Evolutionary conservation across 92 coral and sea anemone species (phyloP).

Genomic region (Porites divaricata): DNA sequence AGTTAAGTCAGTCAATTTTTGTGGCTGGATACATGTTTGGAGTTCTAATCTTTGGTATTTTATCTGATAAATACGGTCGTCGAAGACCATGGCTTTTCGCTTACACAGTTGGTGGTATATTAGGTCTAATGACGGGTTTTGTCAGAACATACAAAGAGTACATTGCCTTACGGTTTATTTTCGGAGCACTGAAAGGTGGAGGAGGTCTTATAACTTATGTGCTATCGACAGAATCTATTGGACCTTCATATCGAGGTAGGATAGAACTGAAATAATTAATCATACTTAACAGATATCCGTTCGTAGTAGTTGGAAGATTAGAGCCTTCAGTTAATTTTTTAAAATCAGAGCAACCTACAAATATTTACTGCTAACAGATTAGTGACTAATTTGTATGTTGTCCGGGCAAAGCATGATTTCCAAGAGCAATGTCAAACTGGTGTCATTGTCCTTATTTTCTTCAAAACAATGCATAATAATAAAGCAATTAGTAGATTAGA

Average conservation of each 20-base stretch:
- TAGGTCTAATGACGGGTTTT: conserved; percentile 69
- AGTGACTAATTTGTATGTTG: too few relatives aligned
- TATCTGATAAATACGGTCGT: conserved; percentile 84
- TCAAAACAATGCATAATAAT: too few relatives aligned
- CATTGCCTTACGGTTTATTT: conserved; percentile 59
- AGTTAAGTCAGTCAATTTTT: conserved; percentile 78
- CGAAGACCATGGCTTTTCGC: conserved; percentile 70
- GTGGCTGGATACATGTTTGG: conserved; percentile 86
- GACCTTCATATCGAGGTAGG: conserved; percentile 88
- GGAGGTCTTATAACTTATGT: conserved; percentile 71
- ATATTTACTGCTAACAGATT: too few relatives aligned
- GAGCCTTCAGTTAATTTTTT: too few relatives aligned
- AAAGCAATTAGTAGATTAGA: too few relatives aligned
- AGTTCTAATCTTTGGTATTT: conserved; percentile 62
- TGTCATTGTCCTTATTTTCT: too few relatives aligned
- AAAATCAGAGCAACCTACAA: too few relatives aligned
- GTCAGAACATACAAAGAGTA: conserved; percentile 73
- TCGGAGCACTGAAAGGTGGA: conserved; percentile 78
- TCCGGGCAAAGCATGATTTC: too few relatives aligned
- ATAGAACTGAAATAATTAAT: not conserved
- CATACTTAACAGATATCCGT: too few relatives aligned
- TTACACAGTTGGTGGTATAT: conserved; percentile 39
- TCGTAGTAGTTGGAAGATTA: too few relatives aligned
- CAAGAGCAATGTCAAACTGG: too few relatives aligned
- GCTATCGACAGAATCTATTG: conserved; percentile 79